A percentile compares a stretch with the other conserved stretches of the same genome.
phyloP scores from a whole-genome alignment of 2,797 vertebrate genomes.

The Micropoecilia bifurca region DNA sequence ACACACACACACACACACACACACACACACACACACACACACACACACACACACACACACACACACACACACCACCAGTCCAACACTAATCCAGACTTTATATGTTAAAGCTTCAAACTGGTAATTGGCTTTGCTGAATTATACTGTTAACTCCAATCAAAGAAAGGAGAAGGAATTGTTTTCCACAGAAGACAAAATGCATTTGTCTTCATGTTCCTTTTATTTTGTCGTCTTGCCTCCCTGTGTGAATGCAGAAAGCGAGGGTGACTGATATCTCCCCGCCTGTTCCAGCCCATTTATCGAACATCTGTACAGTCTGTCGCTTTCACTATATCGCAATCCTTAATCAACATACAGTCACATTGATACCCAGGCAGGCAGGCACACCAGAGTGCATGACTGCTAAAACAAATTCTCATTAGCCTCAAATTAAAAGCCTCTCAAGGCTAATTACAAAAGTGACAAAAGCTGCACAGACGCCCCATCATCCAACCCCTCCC shows the following conservation, averaged over 20 bases:
- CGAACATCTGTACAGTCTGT: slow-evolving; percentile 77
- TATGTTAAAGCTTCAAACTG: slow-evolving; percentile 11
- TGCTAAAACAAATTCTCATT: slow-evolving; percentile 74
- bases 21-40: neutral
- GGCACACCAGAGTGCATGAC: slow-evolving; percentile 31
- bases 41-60: too few species aligned
- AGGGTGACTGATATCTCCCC: slow-evolving; percentile 56
- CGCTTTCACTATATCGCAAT: slow-evolving; percentile 57
- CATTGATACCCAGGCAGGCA: slow-evolving; percentile 6
- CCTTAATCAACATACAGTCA: slow-evolving; percentile 56
- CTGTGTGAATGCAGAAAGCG: neutral
- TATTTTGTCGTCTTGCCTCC: slow-evolving; percentile 12
- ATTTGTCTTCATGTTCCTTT: neutral
- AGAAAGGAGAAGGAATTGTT: slow-evolving; percentile 8
- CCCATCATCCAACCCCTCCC: slow-evolving; percentile 7
- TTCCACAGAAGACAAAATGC: neutral
- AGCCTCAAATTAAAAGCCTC: slow-evolving; percentile 71
- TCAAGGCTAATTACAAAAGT: slow-evolving; percentile 71
- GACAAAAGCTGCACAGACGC: slow-evolving; percentile 43
- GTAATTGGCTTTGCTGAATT: slow-evolving; percentile 36
- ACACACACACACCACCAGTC: neutral
- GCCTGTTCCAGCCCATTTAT: slow-evolving; percentile 78
- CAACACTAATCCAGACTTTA: slow-evolving; percentile 28
- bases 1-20: too few species aligned
- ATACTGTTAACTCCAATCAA: slow-evolving; percentile 33